Conservation (phyloP, 2,797 vertebrate genomes). For the Sciurus vulgaris region DNA sequence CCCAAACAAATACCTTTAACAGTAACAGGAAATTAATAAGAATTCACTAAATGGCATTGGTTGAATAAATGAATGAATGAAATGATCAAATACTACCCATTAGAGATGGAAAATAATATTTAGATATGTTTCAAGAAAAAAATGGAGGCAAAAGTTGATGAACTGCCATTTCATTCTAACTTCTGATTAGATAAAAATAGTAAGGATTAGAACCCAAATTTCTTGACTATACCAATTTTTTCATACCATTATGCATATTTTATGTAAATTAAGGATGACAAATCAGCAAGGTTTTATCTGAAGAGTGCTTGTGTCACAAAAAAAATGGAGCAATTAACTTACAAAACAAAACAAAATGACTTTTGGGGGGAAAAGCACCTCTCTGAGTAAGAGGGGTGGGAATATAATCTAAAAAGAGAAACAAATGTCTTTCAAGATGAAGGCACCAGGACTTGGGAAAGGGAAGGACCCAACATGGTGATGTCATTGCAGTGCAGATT, state of each 20-base stretch:
- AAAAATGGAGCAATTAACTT: neutral
- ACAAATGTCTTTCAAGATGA: neutral
- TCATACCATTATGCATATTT: conserved; percentile 17
- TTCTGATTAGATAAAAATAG: neutral
- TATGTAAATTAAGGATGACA: neutral
- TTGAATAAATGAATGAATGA: conserved; percentile 43
- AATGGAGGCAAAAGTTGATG: conserved; percentile 10
- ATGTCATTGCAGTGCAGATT: neutral
- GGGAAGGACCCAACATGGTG: neutral
- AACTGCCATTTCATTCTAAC: conserved; percentile 36
- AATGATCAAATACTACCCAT: neutral
- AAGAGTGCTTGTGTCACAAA: neutral
- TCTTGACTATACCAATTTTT: conserved; percentile 35
- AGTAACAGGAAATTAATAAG: neutral
- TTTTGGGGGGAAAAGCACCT: neutral
- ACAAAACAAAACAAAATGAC: neutral
- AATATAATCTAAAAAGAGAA: neutral
- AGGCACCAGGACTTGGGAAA: neutral
- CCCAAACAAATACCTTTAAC: conserved; percentile 9
- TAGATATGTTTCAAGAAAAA: neutral
- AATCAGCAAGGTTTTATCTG: conserved; percentile 15
- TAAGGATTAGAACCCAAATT: conserved; percentile 26
- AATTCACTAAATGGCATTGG: neutral
- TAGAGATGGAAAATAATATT: conserved; percentile 7
- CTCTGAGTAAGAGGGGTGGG: neutral